Evolutionary conservation across 2,113 vertebrate species (phyloP).

Genomic region (Fulica atra): DNA sequence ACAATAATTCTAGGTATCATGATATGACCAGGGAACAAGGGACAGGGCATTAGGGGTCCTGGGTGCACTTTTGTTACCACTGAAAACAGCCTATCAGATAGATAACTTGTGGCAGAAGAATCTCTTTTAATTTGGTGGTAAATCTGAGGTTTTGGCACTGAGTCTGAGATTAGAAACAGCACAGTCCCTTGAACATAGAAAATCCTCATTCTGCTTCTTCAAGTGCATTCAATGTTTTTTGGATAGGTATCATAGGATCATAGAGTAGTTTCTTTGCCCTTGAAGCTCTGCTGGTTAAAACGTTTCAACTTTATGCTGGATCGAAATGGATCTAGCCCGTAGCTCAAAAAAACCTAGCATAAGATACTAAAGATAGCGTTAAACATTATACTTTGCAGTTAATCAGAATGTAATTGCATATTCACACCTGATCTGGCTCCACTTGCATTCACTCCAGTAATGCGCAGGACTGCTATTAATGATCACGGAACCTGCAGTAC

Average conservation of each 20-base stretch:
- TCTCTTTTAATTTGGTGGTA: background rate
- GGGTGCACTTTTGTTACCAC: background rate
- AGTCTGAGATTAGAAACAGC: background rate
- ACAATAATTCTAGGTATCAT: background rate
- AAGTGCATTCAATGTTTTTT: background rate
- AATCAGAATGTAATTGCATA: background rate
- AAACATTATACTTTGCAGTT: background rate
- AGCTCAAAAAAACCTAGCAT: background rate
- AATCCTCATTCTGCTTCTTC: background rate
- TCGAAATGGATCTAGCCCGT: background rate
- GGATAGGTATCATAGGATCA: background rate
- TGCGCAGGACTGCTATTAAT: background rate
- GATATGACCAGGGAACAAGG: background rate
- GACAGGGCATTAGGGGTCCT: background rate
- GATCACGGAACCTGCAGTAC: background rate
- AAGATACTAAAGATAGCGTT: background rate
- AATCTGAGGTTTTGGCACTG: background rate
- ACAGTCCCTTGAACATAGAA: background rate
- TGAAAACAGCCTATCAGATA: background rate
- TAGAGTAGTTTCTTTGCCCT: background rate
- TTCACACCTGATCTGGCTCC: background rate
- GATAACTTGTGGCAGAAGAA: background rate
- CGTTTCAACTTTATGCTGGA: background rate
- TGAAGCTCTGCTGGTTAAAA: background rate
- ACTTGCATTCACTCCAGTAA: background rate